These are phyloP conservation scores for Uropsilus gracilis DNA, from an alignment of 2,113 vertebrate species.

Conservation along the genomic window DNA sequence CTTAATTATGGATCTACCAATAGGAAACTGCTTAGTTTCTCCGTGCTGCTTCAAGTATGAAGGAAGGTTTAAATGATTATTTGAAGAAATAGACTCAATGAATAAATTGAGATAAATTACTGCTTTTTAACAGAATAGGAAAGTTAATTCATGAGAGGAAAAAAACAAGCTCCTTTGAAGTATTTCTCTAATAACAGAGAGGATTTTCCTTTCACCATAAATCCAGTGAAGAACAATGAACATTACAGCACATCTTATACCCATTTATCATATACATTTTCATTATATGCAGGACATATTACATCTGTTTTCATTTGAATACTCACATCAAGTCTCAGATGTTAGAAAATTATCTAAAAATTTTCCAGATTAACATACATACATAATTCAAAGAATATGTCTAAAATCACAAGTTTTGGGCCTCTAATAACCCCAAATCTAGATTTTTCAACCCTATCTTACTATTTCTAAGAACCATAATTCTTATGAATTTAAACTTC, in stretches of 20 bases:
- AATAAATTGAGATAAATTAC: background rate
- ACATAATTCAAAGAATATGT: background rate
- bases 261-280: background rate
- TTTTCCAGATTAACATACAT: background rate
- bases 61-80: background rate
- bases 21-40: background rate
- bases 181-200: background rate
- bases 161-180: background rate
- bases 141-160: background rate
- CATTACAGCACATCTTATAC: background rate
- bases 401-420: background rate
- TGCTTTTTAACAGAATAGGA: background rate
- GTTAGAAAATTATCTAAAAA: background rate
- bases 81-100: background rate
- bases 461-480: background rate
- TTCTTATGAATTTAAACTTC: background rate
- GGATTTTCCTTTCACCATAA: background rate
- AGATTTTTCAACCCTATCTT: background rate
- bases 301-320: slow-evolving; percentile 10
- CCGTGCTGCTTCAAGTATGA: background rate
- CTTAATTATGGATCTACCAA: background rate
- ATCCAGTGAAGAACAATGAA: background rate
- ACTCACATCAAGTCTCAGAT: background rate
- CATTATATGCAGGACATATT: background rate
- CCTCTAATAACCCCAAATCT: background rate